These are phyloP conservation scores for Aulostomus chinensis DNA, from an alignment of 2,797 vertebrate species.

Conservation along the genomic window DNA sequence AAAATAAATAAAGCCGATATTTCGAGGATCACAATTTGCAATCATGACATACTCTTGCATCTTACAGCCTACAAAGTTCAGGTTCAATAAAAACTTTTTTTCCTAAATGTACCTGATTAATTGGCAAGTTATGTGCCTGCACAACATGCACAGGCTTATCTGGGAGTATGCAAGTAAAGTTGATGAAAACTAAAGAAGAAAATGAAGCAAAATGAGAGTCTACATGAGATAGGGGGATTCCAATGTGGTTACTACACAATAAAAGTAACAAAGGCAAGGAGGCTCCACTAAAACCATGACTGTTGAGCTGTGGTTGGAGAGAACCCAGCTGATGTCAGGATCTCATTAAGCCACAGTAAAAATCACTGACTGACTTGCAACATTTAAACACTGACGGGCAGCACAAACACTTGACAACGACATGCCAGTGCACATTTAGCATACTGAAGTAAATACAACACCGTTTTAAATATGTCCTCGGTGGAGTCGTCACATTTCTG, in stretches of 20 bases:
- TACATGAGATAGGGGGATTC: constrained; percentile 25
- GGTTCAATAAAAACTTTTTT: no score
- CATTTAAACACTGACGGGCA: not conserved
- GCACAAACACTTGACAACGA: constrained; percentile 9
- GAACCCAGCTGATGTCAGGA: constrained; percentile 31
- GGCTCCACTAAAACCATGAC: constrained; percentile 11
- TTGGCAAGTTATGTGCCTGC: no score
- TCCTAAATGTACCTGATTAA: no score
- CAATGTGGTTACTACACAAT: constrained; percentile 25
- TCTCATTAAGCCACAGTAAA: constrained; percentile 35
- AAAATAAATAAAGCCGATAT: no score
- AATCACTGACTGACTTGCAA: constrained; percentile 23
- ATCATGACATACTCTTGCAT: no score
- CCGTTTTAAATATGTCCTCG: constrained; percentile 92
- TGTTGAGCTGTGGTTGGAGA: constrained; percentile 13
- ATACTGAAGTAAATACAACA: constrained; percentile 53
- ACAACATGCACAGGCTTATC: no score
- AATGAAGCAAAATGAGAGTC: not conserved
- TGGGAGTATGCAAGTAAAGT: no score
- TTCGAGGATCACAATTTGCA: no score
- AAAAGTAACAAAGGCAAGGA: constrained; percentile 8
- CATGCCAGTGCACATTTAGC: not conserved
- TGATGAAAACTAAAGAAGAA: no score
- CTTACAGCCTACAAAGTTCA: no score
- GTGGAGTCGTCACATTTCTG: constrained; percentile 92